phyloP scores from a whole-genome alignment of 2,113 vertebrate species.

The Globicephala melas region DNA sequence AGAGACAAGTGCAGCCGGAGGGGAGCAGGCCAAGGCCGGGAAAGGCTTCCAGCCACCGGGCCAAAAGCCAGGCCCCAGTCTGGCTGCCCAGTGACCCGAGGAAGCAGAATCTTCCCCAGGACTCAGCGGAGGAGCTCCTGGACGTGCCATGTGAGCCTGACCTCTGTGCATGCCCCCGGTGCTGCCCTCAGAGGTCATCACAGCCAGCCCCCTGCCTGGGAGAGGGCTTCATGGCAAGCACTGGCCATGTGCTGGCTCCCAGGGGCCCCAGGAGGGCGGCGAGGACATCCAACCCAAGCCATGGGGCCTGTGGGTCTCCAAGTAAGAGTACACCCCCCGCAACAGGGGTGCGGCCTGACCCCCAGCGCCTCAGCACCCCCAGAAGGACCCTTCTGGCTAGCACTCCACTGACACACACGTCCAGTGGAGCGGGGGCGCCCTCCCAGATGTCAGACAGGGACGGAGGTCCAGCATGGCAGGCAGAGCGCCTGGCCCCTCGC shows the following conservation, averaged over 20 bases:
- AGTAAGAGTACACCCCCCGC: background rate
- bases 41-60: background rate
- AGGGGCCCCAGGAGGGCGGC: accelerated
- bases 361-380: background rate
- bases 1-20: background rate
- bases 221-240: too few relatives aligned
- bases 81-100: background rate
- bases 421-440: background rate
- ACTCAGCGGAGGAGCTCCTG: background rate
- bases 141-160: accelerated
- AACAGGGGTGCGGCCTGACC: background rate
- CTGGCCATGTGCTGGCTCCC: background rate
- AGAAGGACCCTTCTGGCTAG: background rate
- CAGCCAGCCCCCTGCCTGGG: background rate
- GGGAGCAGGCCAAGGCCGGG: background rate
- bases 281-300: background rate
- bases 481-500: background rate
- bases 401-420: accelerated
- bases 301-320: accelerated
- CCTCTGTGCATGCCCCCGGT: accelerated
- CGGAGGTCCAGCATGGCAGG: background rate
- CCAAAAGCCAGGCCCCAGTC: background rate
- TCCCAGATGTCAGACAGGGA: background rate
- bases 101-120: background rate
- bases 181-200: background rate